These are phyloP conservation scores for Stigmatopora nigra DNA, from an alignment of 2,113 vertebrate species.

Conservation along the genomic window DNA sequence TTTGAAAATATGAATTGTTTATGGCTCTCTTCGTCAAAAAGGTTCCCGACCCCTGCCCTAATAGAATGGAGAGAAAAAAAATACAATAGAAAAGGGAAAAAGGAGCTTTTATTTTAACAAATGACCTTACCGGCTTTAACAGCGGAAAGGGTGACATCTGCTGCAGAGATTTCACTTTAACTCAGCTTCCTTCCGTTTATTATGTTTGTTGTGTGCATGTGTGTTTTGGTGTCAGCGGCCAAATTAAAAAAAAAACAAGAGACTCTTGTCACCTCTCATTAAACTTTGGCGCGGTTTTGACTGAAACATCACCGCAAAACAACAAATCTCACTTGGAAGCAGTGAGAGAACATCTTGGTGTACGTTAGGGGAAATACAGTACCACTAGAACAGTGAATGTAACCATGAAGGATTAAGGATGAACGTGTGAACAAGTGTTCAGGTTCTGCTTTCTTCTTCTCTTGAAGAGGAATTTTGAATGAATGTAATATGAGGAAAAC, in stretches of 20 bases:
- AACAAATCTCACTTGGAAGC: constrained; percentile 39
- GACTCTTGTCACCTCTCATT: constrained; percentile 16
- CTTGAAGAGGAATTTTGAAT: constrained; percentile 48
- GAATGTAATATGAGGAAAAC: constrained; percentile 59
- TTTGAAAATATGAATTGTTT: too few species aligned
- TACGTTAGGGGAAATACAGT: neutral
- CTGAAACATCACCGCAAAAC: constrained; percentile 6
- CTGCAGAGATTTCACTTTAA: constrained; percentile 19
- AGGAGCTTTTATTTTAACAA: neutral
- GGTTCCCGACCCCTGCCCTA: too few species aligned
- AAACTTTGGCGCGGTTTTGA: constrained; percentile 21
- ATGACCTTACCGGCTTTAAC: constrained; percentile 2
- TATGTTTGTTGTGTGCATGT: constrained; percentile 20
- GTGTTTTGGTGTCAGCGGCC: constrained; percentile 26
- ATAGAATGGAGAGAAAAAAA: neutral
- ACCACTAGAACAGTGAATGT: constrained; percentile 1
- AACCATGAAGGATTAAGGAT: constrained; percentile 27
- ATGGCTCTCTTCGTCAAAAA: too few species aligned
- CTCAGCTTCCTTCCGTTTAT: constrained; percentile 19
- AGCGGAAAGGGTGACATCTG: constrained; percentile 26
- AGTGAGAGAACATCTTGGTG: constrained; percentile 11
- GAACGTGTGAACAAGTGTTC: constrained; percentile 32
- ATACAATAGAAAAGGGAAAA: constrained; percentile 28
- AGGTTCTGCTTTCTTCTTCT: constrained; percentile 53
- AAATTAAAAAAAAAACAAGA: constrained; percentile 33